Evolutionary conservation across 2,797 vertebrate species (phyloP).

Genomic region (Fistularia commersonii): DNA sequence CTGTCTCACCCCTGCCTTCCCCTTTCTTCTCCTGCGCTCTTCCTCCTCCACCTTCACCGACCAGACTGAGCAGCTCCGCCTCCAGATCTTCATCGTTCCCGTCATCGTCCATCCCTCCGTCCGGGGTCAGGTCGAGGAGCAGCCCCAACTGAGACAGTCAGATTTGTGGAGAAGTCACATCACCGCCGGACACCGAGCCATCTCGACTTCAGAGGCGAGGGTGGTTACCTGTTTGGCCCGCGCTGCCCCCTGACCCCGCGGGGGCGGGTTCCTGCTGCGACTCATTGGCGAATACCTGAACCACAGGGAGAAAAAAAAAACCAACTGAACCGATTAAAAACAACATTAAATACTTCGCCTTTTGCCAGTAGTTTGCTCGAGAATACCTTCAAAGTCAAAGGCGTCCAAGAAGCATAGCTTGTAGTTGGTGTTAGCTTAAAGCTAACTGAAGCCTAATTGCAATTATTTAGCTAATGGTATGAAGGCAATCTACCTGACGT

Average conservation of each 20-base stretch:
- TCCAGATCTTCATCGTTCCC: constrained; percentile 83
- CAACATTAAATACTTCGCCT: neutral
- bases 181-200: neutral
- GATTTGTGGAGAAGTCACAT: neutral
- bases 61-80: constrained; percentile 83
- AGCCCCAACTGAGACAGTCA: constrained; percentile 80
- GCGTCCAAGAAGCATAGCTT: neutral
- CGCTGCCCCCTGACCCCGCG: constrained; percentile 76
- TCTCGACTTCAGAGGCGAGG: neutral
- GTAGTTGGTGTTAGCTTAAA: constrained; percentile 18
- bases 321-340: neutral
- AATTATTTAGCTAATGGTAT: neutral
- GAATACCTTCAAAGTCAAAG: no score
- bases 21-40: constrained; percentile 64
- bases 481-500: neutral
- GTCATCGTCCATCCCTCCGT: constrained; percentile 70
- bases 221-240: constrained; percentile 77
- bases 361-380: neutral
- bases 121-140: constrained; percentile 81
- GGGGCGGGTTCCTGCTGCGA: constrained; percentile 71
- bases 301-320: neutral
- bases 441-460: constrained; percentile 7
- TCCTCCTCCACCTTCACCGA: constrained; percentile 77
- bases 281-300: constrained; percentile 57
- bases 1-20: constrained; percentile 73